phyloP scores from a whole-genome alignment of 2,113 vertebrate genomes.

The Benitochromis conjunctus region DNA sequence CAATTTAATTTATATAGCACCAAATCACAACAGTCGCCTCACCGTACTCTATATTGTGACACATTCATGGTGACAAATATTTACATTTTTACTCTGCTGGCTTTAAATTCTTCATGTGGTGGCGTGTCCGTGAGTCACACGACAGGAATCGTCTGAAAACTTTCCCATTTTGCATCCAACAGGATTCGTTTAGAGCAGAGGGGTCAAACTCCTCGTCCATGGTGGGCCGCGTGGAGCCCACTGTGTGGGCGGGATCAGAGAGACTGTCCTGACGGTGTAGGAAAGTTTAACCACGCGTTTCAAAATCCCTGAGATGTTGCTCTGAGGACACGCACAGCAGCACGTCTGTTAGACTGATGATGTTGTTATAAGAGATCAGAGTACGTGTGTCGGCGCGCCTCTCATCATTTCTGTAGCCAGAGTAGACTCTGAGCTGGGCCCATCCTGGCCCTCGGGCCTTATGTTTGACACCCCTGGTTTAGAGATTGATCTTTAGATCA shows the following conservation, averaged over 20 bases:
- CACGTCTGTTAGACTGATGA: not conserved
- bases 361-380: not conserved
- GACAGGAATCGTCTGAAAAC: not conserved
- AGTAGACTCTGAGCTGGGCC: not conserved
- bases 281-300: not conserved
- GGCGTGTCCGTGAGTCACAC: not conserved
- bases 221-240: accelerated
- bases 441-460: not conserved
- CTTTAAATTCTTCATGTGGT: not conserved
- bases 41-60: accelerated
- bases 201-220: not conserved
- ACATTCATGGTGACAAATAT: accelerated
- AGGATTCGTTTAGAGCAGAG: not conserved
- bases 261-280: not conserved
- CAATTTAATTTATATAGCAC: not conserved
- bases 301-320: not conserved
- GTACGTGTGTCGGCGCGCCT: not conserved
- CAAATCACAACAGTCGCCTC: not conserved
- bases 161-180: not conserved
- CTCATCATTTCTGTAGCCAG: accelerated
- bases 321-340: not conserved
- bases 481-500: accelerated
- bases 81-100: not conserved
- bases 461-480: not conserved
- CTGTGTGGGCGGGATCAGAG: not conserved